phyloP scores from a whole-genome alignment of 37 sponge, comb jelly and placozoan genomes.

The Hexactinellida sp. region DNA sequence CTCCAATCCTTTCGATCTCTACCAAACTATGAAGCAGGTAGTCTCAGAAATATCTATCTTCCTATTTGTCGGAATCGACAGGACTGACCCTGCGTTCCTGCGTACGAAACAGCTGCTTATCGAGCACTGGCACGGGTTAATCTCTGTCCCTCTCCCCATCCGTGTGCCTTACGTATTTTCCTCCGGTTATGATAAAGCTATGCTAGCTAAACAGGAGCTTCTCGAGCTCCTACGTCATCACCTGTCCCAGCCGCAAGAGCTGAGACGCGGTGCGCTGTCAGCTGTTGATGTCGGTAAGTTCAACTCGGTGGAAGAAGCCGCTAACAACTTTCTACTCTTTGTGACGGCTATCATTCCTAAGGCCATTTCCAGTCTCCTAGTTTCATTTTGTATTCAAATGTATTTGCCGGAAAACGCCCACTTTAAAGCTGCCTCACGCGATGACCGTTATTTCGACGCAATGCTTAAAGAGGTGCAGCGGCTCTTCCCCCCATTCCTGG shows the following conservation, averaged over 20 bases:
- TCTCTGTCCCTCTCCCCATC: constrained; percentile 62
- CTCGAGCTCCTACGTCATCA: neutral
- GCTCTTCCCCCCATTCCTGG: constrained; percentile 77
- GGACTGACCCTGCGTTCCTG: constrained; percentile 18
- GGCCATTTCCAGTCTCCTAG: constrained; percentile 61
- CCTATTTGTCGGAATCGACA: constrained; percentile 43
- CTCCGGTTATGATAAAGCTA: constrained; percentile 55
- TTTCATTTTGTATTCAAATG: constrained; percentile 53
- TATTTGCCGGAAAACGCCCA: constrained; percentile 25
- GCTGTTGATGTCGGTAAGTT: neutral
- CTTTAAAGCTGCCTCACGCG: neutral
- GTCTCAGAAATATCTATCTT: constrained; percentile 41
- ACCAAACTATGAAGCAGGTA: constrained; percentile 50
- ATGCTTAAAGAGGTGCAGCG: constrained; percentile 54
- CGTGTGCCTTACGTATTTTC: constrained; percentile 33
- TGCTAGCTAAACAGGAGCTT: constrained; percentile 37
- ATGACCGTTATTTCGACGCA: constrained; percentile 28
- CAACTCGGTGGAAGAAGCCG: constrained; percentile 22
- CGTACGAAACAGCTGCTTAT: constrained; percentile 53
- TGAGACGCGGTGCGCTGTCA: neutral
- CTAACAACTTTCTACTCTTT: constrained; percentile 51
- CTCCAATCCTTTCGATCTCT: constrained; percentile 17
- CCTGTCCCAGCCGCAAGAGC: neutral
- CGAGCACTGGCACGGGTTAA: constrained; percentile 64
- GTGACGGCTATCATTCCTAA: constrained; percentile 82